Base-by-base conservation (phyloP, 1,140 invertebrate genomes). In the Philopotamus ludificatus region DNA sequence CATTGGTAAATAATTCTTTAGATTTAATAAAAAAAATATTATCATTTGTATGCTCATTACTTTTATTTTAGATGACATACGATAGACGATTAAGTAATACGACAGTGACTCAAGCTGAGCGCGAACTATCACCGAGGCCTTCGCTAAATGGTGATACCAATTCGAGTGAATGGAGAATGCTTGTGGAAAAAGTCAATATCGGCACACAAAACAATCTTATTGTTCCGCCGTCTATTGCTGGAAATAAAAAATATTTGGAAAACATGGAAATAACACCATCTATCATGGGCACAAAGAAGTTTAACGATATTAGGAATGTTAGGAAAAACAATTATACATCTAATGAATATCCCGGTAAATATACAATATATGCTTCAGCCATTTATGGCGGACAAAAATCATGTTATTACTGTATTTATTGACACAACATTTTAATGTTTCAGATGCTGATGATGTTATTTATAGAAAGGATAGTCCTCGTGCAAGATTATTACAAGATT, bases 91-190 rank as follows among this genome's bases (percentile, higher is more conserved):
- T 25, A n/a, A 67, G 49, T 18, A 67, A 67, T 55, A 16, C 60
- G 7, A 60, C 63, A 21, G 34, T 76, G 2, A 77, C 75, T 3
- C 70, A 76, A 66, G 79, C 79, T 7, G 79, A 80, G 54, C 71
- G 77, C 0, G 79, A 79, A 63, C 66, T 79, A 26, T 79, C 79
- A 0, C 79, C 79, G 7, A 54, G 67, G 10, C 63, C 58, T n/a
- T 59, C 62, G 7, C 3, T 63, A 7, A 51, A 49, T 12, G 42
- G 47, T 3, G 18, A 65, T 1, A 67, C n/a, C 15, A 42, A 18
- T 1, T 47, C 45, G 2, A 9, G 53, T n/a, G 68, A 70, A 26
- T 70, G 68, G 68, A 66, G 60, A 42, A 66, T 70, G 68, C 54
- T 63, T 1, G 65, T 71, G 22, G 70, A 70, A 25, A 70, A 65